phyloP scores from a whole-genome alignment of 2,113 vertebrate genomes.

The Phalacrocorax brasilianus region DNA sequence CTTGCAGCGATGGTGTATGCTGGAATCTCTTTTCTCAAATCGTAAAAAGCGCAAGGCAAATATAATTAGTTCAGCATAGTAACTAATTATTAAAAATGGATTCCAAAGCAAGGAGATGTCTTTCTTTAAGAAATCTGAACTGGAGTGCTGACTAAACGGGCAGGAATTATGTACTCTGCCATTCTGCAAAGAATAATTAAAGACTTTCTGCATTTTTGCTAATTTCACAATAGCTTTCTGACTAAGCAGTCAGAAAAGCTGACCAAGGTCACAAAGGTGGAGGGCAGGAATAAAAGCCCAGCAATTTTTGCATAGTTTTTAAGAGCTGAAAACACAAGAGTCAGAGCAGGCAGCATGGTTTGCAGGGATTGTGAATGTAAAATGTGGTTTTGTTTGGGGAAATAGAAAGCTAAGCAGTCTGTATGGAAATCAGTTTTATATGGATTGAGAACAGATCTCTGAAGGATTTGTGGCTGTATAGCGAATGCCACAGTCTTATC shows the following conservation, averaged over 20 bases:
- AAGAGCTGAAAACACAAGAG: conserved; percentile 49
- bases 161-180: conserved; percentile 11
- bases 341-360: conserved; percentile 45
- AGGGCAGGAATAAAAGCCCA: conserved; percentile 29
- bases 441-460: conserved; percentile 73
- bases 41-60: conserved; percentile 1
- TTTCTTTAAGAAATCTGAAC: conserved; percentile 9
- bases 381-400: conserved; percentile 77
- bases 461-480: conserved; percentile 75
- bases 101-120: conserved; percentile 18
- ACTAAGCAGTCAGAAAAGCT: conserved; percentile 26
- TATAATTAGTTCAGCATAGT: background rate
- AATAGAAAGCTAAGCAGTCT: conserved; percentile 77
- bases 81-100: conserved; percentile 21
- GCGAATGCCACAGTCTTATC: conserved; percentile 79
- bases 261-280: conserved; percentile 51
- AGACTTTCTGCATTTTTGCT: conserved; percentile 4
- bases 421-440: conserved; percentile 80
- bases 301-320: conserved; percentile 42
- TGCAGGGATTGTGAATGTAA: conserved; percentile 63
- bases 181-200: conserved; percentile 24
- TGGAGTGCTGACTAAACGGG: background rate
- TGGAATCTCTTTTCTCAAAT: background rate
- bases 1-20: background rate
- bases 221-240: conserved; percentile 45